Evolutionary conservation across 2,113 vertebrate genomes (phyloP).

Genomic region (Taurulus bubalis): DNA sequence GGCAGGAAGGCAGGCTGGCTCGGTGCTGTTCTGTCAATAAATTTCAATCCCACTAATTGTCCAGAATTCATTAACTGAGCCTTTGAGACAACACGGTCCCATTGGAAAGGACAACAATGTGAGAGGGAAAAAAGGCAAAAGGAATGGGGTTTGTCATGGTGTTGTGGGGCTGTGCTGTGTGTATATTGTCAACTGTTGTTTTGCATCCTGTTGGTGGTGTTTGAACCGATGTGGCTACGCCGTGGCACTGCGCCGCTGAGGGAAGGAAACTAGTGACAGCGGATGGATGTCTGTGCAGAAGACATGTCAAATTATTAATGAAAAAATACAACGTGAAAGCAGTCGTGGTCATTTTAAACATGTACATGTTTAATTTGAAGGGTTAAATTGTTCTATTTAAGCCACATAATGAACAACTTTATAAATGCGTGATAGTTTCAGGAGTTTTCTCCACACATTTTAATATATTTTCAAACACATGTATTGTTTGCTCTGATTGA

Average conservation of each 20-base stretch:
- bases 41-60: constrained; percentile 99
- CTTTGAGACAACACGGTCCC: constrained; percentile 79
- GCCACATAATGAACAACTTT: background rate
- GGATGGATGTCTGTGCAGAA: constrained; percentile 3
- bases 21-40: constrained; percentile 91
- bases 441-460: background rate
- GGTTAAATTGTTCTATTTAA: background rate
- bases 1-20: constrained; percentile 76
- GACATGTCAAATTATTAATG: background rate
- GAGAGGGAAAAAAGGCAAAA: constrained; percentile 73
- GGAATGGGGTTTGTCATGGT: constrained; percentile 46
- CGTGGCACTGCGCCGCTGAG: constrained; percentile 24
- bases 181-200: constrained; percentile 52
- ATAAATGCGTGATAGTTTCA: background rate
- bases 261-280: constrained; percentile 22
- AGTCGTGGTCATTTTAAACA: background rate
- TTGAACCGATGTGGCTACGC: constrained; percentile 14
- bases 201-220: constrained; percentile 52
- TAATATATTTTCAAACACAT: background rate
- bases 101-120: constrained; percentile 75
- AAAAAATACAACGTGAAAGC: background rate
- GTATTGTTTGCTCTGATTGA: background rate
- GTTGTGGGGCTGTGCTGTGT: constrained; percentile 31
- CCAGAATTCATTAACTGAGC: constrained; percentile 87
- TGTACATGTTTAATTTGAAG: background rate